Percentiles rank a stretch among this genome's conserved stretches.
Conservation (phyloP, 1,140 invertebrate genomes). For the Polypedilum vanderplanki region DNA sequence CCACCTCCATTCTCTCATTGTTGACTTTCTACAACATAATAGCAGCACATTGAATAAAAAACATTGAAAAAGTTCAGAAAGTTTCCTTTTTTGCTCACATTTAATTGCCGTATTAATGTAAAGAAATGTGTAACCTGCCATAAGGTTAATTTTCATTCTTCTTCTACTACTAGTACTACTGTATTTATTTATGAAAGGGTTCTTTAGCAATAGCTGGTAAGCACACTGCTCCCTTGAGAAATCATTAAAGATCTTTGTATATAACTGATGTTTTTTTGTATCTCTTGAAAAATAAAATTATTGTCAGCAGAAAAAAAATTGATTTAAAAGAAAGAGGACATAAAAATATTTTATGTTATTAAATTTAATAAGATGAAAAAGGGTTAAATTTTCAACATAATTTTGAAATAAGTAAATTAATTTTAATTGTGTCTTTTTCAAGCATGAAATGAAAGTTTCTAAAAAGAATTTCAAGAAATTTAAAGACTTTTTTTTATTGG, state of each 20-base stretch:
- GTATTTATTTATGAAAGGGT: background rate
- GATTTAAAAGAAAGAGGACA: background rate
- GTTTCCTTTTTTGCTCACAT: background rate
- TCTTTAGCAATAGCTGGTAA: background rate
- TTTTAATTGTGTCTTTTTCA: too few relatives aligned
- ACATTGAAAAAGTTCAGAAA: background rate
- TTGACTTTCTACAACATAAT: background rate
- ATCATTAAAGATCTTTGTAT: background rate
- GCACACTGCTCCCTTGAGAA: background rate
- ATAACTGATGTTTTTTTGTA: background rate
- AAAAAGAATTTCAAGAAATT: too few relatives aligned
- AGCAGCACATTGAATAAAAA: background rate
- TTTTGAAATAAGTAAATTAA: too few relatives aligned
- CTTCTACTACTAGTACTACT: background rate
- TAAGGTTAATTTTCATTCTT: constrained; percentile 13
- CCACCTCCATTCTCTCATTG: background rate
- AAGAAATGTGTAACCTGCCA: constrained; percentile 5
- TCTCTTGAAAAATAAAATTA: background rate
- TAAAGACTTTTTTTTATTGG: too few relatives aligned
- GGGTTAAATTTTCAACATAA: background rate
- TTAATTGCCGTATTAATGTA: constrained; percentile 19
- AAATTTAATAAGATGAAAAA: background rate
- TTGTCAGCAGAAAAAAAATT: background rate
- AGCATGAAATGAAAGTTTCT: too few relatives aligned
- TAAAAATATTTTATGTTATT: background rate